Conservation (phyloP, 2,113 vertebrate species). For the Crotalus tigris region DNA sequence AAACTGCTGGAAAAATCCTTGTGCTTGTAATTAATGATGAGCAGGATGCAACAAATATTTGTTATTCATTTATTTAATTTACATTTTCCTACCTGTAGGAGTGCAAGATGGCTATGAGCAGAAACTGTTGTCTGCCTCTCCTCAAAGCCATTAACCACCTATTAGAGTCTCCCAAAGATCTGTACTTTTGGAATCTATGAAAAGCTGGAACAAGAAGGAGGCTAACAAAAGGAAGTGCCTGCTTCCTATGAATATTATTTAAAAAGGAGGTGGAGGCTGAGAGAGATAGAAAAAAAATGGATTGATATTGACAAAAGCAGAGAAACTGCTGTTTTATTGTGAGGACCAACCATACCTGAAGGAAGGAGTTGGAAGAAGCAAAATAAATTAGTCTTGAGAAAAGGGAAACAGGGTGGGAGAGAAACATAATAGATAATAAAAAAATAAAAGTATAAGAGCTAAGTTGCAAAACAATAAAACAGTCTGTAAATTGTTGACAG, state of each 20-base stretch:
- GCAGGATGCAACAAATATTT: not conserved
- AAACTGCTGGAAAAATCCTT: not conserved
- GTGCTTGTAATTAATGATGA: not conserved
- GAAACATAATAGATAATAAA: not conserved
- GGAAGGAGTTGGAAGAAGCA: not conserved
- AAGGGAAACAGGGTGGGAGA: not conserved
- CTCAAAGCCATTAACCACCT: not conserved
- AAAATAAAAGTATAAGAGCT: not conserved
- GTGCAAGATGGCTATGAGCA: not conserved
- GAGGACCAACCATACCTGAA: not conserved
- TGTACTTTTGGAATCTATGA: not conserved
- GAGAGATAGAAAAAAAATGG: not conserved
- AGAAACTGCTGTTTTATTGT: not conserved
- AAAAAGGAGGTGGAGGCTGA: not conserved
- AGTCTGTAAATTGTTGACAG: not conserved
- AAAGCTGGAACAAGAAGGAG: not conserved
- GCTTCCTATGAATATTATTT: not conserved
- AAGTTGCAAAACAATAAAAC: not conserved
- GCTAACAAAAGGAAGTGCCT: not conserved
- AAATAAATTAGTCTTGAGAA: not conserved
- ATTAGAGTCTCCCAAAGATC: not conserved
- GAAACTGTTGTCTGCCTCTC: not conserved
- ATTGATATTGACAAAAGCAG: not conserved
- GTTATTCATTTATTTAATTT: not conserved
- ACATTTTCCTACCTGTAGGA: not conserved